Base-by-base conservation (phyloP, 2,113 vertebrate genomes). In the Colaptes auratus region DNA sequence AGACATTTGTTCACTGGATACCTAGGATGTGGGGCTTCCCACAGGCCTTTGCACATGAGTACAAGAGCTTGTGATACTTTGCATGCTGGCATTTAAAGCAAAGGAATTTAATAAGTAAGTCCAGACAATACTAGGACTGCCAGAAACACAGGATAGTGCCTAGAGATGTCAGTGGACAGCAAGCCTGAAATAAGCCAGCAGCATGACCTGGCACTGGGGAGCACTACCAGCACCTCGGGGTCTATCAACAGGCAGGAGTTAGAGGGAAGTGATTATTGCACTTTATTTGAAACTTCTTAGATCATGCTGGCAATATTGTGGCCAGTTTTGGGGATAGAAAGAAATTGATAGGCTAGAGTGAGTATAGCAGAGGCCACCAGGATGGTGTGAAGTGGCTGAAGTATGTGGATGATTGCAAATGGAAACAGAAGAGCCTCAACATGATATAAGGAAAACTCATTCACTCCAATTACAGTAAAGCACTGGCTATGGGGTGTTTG, bases 391-490 rank as follows among this genome's bases (percentile, higher is more conserved):
- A 28, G 10, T 7, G 31, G 31, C 35, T 78, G 35, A 81, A 81
- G 27, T 25, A 73, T 0, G 0, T 3, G 7, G 16, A 80, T 20
- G 3, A 77, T 1, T 0, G n/a, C 18, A 63, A 0, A 52, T 52
- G 24, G 48, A 88, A 93, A 65, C 17, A 52, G 24, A 4, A 5
- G 24, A 71, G 15, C 8, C 67, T 64, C 25, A 64, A 33, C 8
- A 59, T 46, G 23, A 9, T 42, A 33, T 10, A 48, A 52, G 27
- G 46, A 71, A 67, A 89, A 89, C 15, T 1, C 3, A 46, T 81
- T 75, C 52, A 59, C 24, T 4, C 50, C 19, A 48, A 42, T 10
- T 53, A 65, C 3, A 82, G 33, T 16, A 25, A 85, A 76, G 48
- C 33, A 72, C 48, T 39, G 44, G 36, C 21, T 75, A 33, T 11